These are phyloP conservation scores for Penaeus vannamei DNA, from an alignment of 1,140 invertebrate genomes.

Conservation along the genomic window DNA sequence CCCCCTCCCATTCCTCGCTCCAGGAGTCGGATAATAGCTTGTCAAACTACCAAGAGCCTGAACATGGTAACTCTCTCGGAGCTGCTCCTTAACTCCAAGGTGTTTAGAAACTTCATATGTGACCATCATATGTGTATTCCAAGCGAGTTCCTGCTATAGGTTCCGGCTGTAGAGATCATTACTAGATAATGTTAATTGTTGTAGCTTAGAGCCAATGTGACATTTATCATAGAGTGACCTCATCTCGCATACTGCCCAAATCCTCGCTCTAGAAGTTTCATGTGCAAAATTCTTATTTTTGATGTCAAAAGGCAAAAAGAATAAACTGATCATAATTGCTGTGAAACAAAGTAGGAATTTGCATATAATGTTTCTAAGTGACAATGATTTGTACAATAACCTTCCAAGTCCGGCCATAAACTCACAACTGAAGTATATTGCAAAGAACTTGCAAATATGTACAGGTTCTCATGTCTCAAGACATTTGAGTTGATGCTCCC, in stretches of 20 bases:
- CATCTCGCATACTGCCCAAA: constrained; percentile 66
- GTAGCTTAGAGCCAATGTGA: constrained; percentile 60
- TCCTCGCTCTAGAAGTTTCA: constrained; percentile 65
- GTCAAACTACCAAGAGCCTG: constrained; percentile 61
- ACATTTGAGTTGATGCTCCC: constrained; percentile 59
- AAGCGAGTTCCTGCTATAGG: constrained; percentile 62
- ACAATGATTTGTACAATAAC: constrained; percentile 65
- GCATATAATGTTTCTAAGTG: constrained; percentile 64
- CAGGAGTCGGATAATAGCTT: constrained; percentile 62
- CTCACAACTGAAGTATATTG: constrained; percentile 58
- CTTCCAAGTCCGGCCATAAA: constrained; percentile 66
- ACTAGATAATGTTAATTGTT: constrained; percentile 64
- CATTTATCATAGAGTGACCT: constrained; percentile 63
- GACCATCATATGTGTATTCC: constrained; percentile 47
- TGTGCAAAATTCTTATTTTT: constrained; percentile 66
- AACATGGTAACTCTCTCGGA: constrained; percentile 61
- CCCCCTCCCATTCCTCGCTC: constrained; percentile 61
- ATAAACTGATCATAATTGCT: constrained; percentile 61
- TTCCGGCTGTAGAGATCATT: constrained; percentile 65
- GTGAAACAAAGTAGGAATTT: constrained; percentile 62
- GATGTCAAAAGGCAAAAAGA: constrained; percentile 57
- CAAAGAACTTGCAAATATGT: constrained; percentile 50
- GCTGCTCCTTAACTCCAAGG: constrained; percentile 62
- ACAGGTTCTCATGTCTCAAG: constrained; percentile 61
- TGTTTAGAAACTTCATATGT: constrained; percentile 53